These are phyloP conservation scores for Thinocorus orbignyianus DNA, from an alignment of 2,113 vertebrate genomes.

Conservation along the genomic window DNA sequence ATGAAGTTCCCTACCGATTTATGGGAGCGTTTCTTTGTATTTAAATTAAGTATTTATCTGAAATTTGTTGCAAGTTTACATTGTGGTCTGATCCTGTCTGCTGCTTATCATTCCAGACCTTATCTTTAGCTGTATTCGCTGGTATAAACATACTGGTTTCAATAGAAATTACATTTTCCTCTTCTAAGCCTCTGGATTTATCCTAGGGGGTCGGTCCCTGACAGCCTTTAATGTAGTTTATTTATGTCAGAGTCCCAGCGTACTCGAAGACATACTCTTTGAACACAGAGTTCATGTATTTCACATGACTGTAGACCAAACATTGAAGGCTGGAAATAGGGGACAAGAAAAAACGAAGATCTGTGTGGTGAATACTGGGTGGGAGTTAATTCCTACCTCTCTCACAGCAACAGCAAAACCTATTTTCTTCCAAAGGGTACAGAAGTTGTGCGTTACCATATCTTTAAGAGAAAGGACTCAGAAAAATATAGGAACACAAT, in stretches of 20 bases:
- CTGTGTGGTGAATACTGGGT: rapidly evolving
- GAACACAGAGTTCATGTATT: not conserved
- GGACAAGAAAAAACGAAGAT: not conserved
- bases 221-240: not conserved
- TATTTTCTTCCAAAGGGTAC: not conserved
- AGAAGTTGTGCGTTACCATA: not conserved
- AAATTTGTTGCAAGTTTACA: not conserved
- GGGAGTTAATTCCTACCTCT: not conserved
- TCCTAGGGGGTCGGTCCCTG: not conserved
- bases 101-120: not conserved
- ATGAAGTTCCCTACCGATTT: not conserved
- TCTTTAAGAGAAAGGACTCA: not conserved
- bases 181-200: not conserved
- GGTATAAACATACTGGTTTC: not conserved
- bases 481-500: not conserved
- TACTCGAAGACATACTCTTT: not conserved
- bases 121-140: not conserved
- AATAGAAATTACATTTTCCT: not conserved
- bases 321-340: not conserved
- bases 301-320: not conserved
- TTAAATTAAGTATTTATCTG: not conserved
- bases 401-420: not conserved
- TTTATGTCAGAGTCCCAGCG: not conserved
- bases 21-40: not conserved
- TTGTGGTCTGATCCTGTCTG: not conserved